These are phyloP conservation scores for Yponomeuta evonymella DNA, from an alignment of 2,888 invertebrate species.

Conservation along the genomic window DNA sequence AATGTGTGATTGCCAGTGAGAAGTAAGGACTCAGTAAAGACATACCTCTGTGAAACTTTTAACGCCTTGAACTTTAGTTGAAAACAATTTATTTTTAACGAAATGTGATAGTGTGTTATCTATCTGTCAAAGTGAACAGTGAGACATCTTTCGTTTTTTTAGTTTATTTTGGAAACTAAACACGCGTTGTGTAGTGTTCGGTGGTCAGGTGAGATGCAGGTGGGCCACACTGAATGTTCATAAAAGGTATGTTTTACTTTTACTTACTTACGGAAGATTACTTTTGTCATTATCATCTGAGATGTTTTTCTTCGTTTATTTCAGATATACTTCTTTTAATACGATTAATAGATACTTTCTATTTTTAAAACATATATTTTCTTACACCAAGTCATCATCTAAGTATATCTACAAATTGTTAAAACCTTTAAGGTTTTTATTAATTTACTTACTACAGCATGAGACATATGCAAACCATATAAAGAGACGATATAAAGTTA, in stretches of 20 bases:
- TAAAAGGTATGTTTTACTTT: neutral
- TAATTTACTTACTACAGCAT: too few species aligned
- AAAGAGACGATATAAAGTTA: too few species aligned
- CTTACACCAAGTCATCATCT: too few species aligned
- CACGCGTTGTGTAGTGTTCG: neutral
- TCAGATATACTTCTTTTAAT: neutral
- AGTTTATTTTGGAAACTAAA: neutral
- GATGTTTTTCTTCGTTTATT: neutral
- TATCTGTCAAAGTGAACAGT: neutral
- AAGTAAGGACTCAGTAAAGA: neutral
- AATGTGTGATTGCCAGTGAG: neutral
- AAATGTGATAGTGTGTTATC: neutral
- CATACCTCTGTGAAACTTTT: neutral
- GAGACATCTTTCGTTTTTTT: neutral
- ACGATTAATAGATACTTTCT: too few species aligned
- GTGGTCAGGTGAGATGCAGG: neutral
- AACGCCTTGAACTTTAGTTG: neutral
- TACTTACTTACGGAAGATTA: too few species aligned
- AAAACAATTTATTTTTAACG: neutral
- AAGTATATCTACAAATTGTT: too few species aligned
- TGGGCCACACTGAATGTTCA: neutral
- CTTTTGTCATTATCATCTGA: too few species aligned
- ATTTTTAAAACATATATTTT: too few species aligned
- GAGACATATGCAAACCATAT: too few species aligned
- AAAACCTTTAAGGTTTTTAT: too few species aligned